These are phyloP conservation scores for Oryzias curvinotus DNA, from an alignment of 2,113 vertebrate genomes.

Conservation along the genomic window DNA sequence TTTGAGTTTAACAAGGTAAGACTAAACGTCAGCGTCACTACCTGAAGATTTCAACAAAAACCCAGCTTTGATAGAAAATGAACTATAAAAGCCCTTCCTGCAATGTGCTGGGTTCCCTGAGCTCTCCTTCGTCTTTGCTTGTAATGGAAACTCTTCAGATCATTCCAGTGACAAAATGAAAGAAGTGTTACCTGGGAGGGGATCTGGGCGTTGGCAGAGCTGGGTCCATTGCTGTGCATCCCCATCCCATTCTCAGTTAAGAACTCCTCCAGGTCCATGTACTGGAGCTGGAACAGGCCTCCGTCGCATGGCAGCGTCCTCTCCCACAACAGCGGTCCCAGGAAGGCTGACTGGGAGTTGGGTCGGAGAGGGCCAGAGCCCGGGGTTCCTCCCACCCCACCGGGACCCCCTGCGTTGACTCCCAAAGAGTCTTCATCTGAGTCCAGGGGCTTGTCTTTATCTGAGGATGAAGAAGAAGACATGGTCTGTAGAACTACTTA, in stretches of 20 bases:
- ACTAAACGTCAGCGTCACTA: too few species aligned
- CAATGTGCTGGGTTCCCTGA: too few species aligned
- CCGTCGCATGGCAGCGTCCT: conserved; percentile 79
- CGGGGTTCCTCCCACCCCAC: conserved; percentile 38
- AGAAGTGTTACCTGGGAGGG: conserved; percentile 64
- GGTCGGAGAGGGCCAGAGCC: conserved; percentile 60
- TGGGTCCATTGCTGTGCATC: conserved; percentile 72
- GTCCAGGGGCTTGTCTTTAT: conserved; percentile 78
- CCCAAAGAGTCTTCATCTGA: conserved; percentile 72
- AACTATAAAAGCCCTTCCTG: too few species aligned
- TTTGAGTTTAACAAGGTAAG: too few species aligned
- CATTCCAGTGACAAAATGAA: too few species aligned
- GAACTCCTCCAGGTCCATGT: conserved; percentile 85
- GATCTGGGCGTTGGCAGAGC: conserved; percentile 75
- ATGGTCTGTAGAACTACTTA: background rate
- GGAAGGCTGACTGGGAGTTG: conserved; percentile 77
- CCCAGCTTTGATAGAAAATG: too few species aligned
- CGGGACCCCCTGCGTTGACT: conserved; percentile 22
- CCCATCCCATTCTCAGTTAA: conserved; percentile 82
- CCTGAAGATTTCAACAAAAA: too few species aligned
- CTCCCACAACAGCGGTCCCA: conserved; percentile 81
- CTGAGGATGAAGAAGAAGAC: conserved; percentile 21
- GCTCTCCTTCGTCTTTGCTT: too few species aligned
- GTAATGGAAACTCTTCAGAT: too few species aligned
- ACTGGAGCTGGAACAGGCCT: conserved; percentile 82